A percentile compares a stretch with the other conserved stretches of the same genome.
These are phyloP conservation scores for Balaeniceps rex DNA, from an alignment of 2,113 vertebrate genomes.

Conservation along the genomic window DNA sequence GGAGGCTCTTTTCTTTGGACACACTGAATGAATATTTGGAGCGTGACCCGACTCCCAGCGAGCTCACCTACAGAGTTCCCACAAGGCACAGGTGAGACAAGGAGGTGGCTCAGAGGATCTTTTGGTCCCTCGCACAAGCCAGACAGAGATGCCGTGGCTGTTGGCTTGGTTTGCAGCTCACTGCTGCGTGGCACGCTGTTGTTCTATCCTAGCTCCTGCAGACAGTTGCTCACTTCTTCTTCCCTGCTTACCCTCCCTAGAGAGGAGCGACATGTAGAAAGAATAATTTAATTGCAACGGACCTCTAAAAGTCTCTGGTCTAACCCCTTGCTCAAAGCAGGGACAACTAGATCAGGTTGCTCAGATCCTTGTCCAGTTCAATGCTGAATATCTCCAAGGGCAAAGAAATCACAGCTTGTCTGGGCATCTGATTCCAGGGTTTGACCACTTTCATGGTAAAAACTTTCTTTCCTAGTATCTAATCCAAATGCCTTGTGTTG, in stretches of 20 bases:
- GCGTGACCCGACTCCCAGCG: constrained; percentile 66
- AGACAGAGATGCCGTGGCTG: too few species aligned
- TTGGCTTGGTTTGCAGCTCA: background rate
- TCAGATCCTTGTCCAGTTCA: background rate
- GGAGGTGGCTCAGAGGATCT: background rate
- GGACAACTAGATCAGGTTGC: background rate
- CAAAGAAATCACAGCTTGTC: background rate
- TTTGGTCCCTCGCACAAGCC: background rate
- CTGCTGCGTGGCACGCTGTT: background rate
- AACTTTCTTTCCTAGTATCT: background rate
- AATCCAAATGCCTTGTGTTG: background rate
- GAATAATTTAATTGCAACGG: background rate
- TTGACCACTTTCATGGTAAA: background rate
- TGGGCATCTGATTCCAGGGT: background rate
- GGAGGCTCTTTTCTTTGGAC: constrained; percentile 87
- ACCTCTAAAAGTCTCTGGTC: background rate
- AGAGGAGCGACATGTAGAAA: background rate
- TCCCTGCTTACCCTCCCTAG: background rate
- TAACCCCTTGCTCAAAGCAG: background rate
- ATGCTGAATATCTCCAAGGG: background rate
- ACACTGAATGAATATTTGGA: constrained; percentile 80
- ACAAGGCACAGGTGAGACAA: constrained; percentile 81
- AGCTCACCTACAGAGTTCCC: constrained; percentile 78
- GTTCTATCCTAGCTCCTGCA: background rate
- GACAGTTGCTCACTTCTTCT: background rate